Conservation (phyloP, 2,113 vertebrate species). For the Pterocles gutturalis region DNA sequence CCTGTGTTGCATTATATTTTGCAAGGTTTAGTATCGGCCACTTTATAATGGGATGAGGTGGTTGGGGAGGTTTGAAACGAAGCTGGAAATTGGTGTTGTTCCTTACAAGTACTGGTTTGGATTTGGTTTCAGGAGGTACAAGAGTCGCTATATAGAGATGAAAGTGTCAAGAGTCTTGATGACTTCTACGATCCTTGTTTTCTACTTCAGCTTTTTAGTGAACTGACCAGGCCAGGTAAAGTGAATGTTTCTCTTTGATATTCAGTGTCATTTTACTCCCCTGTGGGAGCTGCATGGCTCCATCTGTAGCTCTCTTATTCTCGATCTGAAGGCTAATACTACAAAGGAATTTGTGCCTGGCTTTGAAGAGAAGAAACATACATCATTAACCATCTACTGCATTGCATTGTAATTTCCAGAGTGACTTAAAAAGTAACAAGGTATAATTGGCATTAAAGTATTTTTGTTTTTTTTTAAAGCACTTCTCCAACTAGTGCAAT, state of each 20-base stretch:
- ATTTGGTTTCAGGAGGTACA: constrained; percentile 73
- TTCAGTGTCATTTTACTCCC: background rate
- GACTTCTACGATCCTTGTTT: constrained; percentile 92
- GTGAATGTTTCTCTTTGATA: background rate
- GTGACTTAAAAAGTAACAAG: background rate
- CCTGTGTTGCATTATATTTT: background rate
- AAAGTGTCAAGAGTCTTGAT: constrained; percentile 55
- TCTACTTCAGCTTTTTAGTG: constrained; percentile 91
- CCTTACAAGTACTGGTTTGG: background rate
- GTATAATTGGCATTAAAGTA: background rate
- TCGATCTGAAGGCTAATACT: background rate
- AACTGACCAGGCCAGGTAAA: constrained; percentile 89
- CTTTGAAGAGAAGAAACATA: background rate
- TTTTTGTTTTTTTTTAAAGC: background rate
- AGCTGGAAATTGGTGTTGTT: background rate
- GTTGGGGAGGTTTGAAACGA: background rate
- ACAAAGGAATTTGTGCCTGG: background rate
- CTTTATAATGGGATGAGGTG: background rate
- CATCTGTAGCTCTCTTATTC: background rate
- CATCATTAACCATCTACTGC: background rate
- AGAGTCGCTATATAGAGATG: constrained; percentile 71
- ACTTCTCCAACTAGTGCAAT: background rate
- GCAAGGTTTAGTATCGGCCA: background rate
- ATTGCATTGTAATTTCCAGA: background rate
- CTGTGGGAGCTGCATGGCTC: background rate